Percentiles rank a stretch among this genome's conserved stretches.
phyloP scores from a whole-genome alignment of 1,140 invertebrate genomes.

The Andrena cerasifolii region DNA sequence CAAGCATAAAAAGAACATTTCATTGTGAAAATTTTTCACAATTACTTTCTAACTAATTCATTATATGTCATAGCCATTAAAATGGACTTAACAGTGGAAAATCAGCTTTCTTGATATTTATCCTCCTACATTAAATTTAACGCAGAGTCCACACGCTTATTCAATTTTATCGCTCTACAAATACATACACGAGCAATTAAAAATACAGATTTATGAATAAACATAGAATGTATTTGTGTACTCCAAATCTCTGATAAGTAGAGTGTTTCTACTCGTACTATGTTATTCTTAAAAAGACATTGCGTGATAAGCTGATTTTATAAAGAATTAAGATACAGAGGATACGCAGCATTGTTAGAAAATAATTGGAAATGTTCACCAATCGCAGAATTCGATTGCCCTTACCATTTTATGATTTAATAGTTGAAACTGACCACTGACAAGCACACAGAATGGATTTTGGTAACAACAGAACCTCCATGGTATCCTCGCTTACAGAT shows the following conservation, averaged over 20 bases:
- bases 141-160: not conserved
- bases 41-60: not conserved
- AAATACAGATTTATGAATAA: not conserved
- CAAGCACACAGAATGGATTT: slow-evolving; percentile 59
- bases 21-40: not conserved
- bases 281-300: not conserved
- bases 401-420: slow-evolving; percentile 68
- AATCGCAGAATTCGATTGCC: not conserved
- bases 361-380: not conserved
- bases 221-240: not conserved
- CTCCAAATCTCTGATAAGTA: not conserved
- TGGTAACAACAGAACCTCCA: slow-evolving; percentile 59
- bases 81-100: not conserved
- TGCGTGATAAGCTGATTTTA: not conserved
- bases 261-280: not conserved
- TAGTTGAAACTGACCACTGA: slow-evolving; percentile 58
- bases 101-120: not conserved
- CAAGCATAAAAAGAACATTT: too few species aligned
- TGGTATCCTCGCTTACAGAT: slow-evolving; percentile 54
- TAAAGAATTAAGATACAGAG: not conserved
- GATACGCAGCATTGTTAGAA: not conserved
- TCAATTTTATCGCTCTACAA: not conserved
- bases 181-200: not conserved
- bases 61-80: not conserved
- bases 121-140: not conserved